Evolutionary conservation across 2,113 vertebrate species (phyloP), one percentile per base, ranked within the genome.

Genomic region (Callospermophilus lateralis): DNA sequence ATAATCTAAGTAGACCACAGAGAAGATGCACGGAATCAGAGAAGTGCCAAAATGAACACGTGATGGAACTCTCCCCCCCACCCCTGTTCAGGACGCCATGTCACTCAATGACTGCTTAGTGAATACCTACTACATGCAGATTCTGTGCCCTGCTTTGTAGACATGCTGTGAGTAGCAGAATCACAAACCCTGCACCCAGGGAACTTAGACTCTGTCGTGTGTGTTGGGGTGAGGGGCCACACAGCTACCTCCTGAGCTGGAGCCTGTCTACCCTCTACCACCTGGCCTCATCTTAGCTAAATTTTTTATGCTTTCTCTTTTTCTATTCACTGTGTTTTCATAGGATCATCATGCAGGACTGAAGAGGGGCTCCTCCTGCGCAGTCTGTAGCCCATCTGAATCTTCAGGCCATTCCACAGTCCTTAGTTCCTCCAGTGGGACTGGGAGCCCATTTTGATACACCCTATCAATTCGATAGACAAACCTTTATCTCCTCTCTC

Each of bases 151-250:
- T 72, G 34, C 53, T 67, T 32, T 55, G 55, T 37, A 45, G 61
- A 53, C 0, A 7, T 34, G 24, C 3, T 32, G 6, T 8, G n/a
- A 67, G 8, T 20, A 20, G 45, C 4, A 42, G 16, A 17, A 9
- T 1, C 2, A 0, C 1, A 2, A 7, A 30, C 24, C 55, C 24
- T 8, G 10, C 13, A 0, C 58, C 26, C 39, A 8, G 13, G 34
- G 15, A 65, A 11, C n/a, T 37, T 5, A n/a, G 19, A 8, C 42
- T n/a, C 65, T 30, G 22, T n/a, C 16, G 19, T 30, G 10, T 61
- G 32, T 19, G 7, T 1, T 4, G 15, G 34, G 6, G 85, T 1
- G 8, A 6, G 28, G 39, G 11, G 55, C 4, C 63, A 37, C 7
- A 13, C 22, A 17, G 42, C n/a, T n/a, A 8, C 24, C 45, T 73